Base-by-base conservation (phyloP, 92 coral and sea anemone species). In the Umimayanthus chanpuru region DNA sequence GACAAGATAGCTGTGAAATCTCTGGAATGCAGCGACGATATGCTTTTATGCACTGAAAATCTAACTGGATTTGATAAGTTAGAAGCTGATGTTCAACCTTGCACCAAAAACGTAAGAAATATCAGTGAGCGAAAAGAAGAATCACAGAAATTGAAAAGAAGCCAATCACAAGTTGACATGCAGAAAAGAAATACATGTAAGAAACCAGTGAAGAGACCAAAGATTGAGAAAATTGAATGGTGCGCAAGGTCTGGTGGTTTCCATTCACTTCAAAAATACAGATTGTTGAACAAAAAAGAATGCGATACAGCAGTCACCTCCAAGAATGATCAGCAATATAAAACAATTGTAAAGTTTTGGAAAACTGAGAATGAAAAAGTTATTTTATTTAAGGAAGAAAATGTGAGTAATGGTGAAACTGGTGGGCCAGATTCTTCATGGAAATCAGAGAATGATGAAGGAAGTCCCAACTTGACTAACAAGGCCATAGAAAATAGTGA, bases 201-300 rank as follows among this genome's bases (percentile, higher is more conserved):
- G 26, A 92, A 84, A 75, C 18, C 39, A 6, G 38, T 73, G 39
- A 58, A 66, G 11, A 90, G 68, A 61, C 82, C 90, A 30, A 93
- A 86, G 55, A 91, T 90, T 40, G 98, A 94, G 77, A 91, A 91
- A 66, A 73, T 88, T n/a, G 91, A 90, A 83, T 92, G 87, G 64
- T 93, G 95, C 88, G 98, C 98, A 5, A 90, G 98, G n/a, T 91
- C 96, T 32, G 90, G 92, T 30, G 90, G 89, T 32, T 76, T 86
- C 28, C 56, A 79, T 20, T 80, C 90, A 20, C 85, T 92, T 50
- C 86, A 86, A 44, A 89, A 76, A 30, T 86, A 92, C 58, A 89
- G 90, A 30, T 77, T 76, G 47, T 76, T 86, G 53, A 89, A 91
- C 70, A 73, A 78, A 16, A 85, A 85, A 55, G 70, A 91, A 40